phyloP scores from a whole-genome alignment of 2,113 vertebrate species.

The Cebidichthys violaceus region DNA sequence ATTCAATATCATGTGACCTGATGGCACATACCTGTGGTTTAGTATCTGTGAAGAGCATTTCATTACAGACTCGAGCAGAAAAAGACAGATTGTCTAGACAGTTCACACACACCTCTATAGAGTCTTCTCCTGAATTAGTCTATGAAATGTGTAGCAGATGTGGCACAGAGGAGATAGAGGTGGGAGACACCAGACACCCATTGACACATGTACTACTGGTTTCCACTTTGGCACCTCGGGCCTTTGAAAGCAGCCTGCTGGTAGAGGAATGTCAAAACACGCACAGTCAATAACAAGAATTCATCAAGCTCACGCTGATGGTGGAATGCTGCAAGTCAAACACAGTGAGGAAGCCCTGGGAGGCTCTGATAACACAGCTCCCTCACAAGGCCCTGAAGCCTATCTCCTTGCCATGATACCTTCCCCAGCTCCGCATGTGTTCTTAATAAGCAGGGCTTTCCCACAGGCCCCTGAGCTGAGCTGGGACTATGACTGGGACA shows the following conservation, averaged over 20 bases:
- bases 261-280: slow-evolving; percentile 83
- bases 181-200: slow-evolving; percentile 79
- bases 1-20: slow-evolving; percentile 20
- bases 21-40: slow-evolving; percentile 39
- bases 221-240: slow-evolving; percentile 82
- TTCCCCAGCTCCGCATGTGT: slow-evolving; percentile 76
- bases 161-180: slow-evolving; percentile 65
- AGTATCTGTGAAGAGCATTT: slow-evolving; percentile 39
- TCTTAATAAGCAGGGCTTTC: slow-evolving; percentile 76
- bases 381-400: slow-evolving; percentile 68
- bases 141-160: slow-evolving; percentile 78
- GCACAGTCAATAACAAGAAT: slow-evolving; percentile 76
- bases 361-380: slow-evolving; percentile 77
- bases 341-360: slow-evolving; percentile 72
- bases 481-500: slow-evolving; percentile 38
- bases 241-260: slow-evolving; percentile 79
- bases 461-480: slow-evolving; percentile 61
- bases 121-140: slow-evolving; percentile 75
- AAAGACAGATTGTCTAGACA: slow-evolving; percentile 68
- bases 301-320: slow-evolving; percentile 78
- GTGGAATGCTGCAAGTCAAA: slow-evolving; percentile 79
- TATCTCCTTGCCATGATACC: slow-evolving; percentile 65
- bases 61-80: slow-evolving; percentile 48
- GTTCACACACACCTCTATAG: slow-evolving; percentile 47
- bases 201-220: slow-evolving; percentile 83